Conservation (phyloP, 1,140 invertebrate genomes). For the Pseudomyrmex dendroicus region DNA sequence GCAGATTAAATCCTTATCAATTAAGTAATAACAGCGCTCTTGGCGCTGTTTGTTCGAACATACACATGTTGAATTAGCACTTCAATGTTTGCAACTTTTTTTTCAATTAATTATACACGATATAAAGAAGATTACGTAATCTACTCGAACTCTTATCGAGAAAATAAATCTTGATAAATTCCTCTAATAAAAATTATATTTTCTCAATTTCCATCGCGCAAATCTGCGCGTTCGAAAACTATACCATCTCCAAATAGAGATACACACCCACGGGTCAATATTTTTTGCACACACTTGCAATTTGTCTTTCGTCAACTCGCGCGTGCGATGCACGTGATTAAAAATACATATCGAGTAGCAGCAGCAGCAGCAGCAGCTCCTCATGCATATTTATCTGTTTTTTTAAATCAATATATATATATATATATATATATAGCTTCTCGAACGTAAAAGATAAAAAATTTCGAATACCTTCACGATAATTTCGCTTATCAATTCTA, state of each 20-base stretch:
- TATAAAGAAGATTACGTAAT: neutral
- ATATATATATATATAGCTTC: too few species aligned
- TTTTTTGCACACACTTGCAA: neutral
- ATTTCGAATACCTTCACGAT: conserved; percentile 23
- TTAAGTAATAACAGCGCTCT: conserved; percentile 31
- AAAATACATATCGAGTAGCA: conserved; percentile 8
- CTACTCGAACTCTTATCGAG: neutral
- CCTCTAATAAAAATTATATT: neutral
- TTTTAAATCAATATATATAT: conserved; percentile 20
- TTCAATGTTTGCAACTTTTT: neutral
- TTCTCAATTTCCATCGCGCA: neutral
- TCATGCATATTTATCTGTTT: conserved; percentile 38
- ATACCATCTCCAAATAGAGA: neutral
- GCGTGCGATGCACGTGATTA: conserved; percentile 16
- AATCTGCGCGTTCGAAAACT: neutral
- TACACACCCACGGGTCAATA: neutral
- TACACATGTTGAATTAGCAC: neutral
- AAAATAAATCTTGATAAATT: neutral
- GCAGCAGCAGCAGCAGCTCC: neutral
- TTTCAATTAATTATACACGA: neutral
- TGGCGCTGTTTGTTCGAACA: neutral
- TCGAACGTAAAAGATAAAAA: conserved; percentile 22
- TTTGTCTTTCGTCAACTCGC: neutral
- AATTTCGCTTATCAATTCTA: neutral
- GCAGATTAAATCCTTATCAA: conserved; percentile 42